Evolutionary conservation across 2,113 vertebrate genomes (phyloP), one percentile per base, ranked within the genome.

Genomic region (Prochilodus magdalenae): DNA sequence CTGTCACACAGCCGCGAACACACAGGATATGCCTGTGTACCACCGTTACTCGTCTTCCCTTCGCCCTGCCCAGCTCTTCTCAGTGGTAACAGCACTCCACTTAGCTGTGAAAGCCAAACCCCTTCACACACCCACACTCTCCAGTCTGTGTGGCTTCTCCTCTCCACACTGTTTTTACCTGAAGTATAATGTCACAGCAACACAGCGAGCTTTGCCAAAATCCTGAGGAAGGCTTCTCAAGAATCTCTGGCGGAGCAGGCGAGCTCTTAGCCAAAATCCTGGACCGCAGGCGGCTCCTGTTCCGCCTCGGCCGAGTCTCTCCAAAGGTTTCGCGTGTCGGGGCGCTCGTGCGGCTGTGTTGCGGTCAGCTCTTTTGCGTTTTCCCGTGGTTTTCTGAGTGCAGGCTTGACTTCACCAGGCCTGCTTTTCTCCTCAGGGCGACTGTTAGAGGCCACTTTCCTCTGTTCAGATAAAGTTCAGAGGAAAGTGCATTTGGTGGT

Each of bases 281-380:
- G 44, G 60, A 82, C 84, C 70, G 55, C 80, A 82, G 75, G 22
- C n/a, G n/a, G 73, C 62, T 85, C 36, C 51, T 63, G 60, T 69
- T 85, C 75, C 57, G 33, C 67, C 74, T 76, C 40, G 40, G 33
- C 27, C 36, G 40, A 44, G 24, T 3, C 29, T 1, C 33, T 49
- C 36, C 53, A 13, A 20, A 6, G 67, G 73, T 73, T 75, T 69
- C 33, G 60, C 65, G 62, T 77, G 70, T 73, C 69, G 15, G 73
- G 44, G 65, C 53, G 27, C n/a, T 14, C 16, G 59, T 55, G 36
- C 30, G 40, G 79, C 55, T 44, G 22, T 59, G 74, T 55, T 60
- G 83, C 73, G 79, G 81, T 82, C 81, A 62, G 73, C 47, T 44
- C 57, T 51, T 74, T 60, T 51, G 71, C 63, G 33, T 29, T 80